Evolutionary conservation across 1,140 invertebrate genomes (phyloP).

Genomic region (Galleria mellonella): DNA sequence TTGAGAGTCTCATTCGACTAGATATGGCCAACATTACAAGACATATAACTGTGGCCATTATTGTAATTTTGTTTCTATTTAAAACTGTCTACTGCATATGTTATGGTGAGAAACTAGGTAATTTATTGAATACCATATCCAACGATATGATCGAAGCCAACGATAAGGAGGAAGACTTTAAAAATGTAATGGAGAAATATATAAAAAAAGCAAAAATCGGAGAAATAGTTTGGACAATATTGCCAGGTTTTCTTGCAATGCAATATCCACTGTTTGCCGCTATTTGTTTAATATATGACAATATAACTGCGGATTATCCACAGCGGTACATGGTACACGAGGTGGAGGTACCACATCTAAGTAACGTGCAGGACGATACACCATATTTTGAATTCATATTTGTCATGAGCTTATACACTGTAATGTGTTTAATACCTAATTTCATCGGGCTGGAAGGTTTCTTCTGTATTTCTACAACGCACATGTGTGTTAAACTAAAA

Average conservation of each 20-base stretch:
- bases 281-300: slow-evolving; percentile 1
- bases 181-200: not conserved
- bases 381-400: slow-evolving; percentile 2
- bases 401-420: not conserved
- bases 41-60: too few species aligned
- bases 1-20: too few species aligned
- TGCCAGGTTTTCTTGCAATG: not conserved
- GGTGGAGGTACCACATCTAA: not conserved
- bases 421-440: not conserved
- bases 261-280: not conserved
- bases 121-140: too few species aligned
- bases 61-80: too few species aligned
- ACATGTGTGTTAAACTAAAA: slow-evolving; percentile 1
- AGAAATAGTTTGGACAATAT: not conserved
- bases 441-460: not conserved
- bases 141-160: too few species aligned
- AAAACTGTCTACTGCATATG: too few species aligned
- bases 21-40: too few species aligned
- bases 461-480: not conserved
- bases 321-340: not conserved
- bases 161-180: too few species aligned
- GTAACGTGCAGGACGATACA: not conserved
- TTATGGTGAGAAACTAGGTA: too few species aligned
- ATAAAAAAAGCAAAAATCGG: not conserved
- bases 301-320: not conserved